Conservation (phyloP, 2,797 vertebrate species). For the Iguana delicatissima region DNA sequence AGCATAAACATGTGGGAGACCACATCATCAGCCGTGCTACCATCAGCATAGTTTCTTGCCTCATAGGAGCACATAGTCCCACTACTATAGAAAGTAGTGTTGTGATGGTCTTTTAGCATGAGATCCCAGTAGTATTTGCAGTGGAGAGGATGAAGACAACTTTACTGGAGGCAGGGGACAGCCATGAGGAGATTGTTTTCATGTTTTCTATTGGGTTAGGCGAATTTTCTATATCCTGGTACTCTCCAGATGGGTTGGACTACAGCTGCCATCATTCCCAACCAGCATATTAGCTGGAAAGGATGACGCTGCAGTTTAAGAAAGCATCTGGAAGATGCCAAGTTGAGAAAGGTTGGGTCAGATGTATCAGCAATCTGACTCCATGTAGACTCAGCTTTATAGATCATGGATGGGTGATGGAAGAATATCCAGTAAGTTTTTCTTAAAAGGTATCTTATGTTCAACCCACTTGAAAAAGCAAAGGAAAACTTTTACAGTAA, state of each 20-base stretch:
- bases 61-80: too few species aligned
- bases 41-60: too few species aligned
- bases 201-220: not conserved
- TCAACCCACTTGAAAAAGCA: not conserved
- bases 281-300: not conserved
- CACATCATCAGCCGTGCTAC: too few species aligned
- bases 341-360: not conserved
- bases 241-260: too few species aligned
- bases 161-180: too few species aligned
- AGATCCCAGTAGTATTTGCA: not conserved
- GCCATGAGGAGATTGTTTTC: not conserved
- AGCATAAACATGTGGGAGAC: too few species aligned
- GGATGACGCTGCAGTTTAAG: not conserved
- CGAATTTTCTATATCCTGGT: too few species aligned
- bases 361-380: not conserved
- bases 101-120: not conserved
- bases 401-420: not conserved
- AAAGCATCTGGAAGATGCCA: not conserved
- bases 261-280: not conserved
- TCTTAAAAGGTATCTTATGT: not conserved
- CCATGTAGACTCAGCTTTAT: not conserved
- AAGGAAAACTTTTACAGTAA: not conserved
- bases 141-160: not conserved
- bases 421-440: not conserved
- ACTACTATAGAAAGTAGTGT: too few species aligned